Conservation (phyloP, 2,888 invertebrate genomes). For the Anodontia alba region DNA sequence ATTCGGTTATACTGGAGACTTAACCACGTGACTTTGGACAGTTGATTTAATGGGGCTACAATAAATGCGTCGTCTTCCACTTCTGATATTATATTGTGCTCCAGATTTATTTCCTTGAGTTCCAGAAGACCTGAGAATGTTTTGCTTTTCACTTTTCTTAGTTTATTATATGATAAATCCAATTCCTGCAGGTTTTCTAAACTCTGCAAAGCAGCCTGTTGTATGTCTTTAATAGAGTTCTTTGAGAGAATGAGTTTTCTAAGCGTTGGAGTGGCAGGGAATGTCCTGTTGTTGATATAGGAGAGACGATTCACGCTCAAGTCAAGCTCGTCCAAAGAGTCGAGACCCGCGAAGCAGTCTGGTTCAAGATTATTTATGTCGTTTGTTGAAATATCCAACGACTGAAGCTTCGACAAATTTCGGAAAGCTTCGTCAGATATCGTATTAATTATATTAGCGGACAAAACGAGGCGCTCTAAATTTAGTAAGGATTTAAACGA, state of each 20-base stretch:
- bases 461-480: conserved; percentile 62
- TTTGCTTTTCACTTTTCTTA: conserved; percentile 61
- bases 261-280: conserved; percentile 50
- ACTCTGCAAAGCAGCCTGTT: conserved; percentile 57
- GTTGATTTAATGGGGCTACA: conserved; percentile 60
- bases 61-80: conserved; percentile 72
- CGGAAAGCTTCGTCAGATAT: conserved; percentile 86
- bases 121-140: conserved; percentile 69
- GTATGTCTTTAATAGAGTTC: conserved; percentile 64
- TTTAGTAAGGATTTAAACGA: conserved; percentile 60
- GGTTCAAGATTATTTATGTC: conserved; percentile 66
- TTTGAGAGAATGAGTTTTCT: conserved; percentile 62
- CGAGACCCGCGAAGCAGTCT: conserved; percentile 60
- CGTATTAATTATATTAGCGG: conserved; percentile 64
- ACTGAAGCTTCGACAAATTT: conserved; percentile 84
- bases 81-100: conserved; percentile 68
- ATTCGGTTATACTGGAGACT: conserved; percentile 71
- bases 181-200: conserved; percentile 56
- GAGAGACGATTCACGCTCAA: conserved; percentile 66
- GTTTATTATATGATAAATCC: conserved; percentile 70
- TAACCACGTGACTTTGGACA: conserved; percentile 72
- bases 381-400: conserved; percentile 71
- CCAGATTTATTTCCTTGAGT: conserved; percentile 68
- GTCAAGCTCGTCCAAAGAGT: conserved; percentile 62
- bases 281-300: conserved; percentile 62